Evolutionary conservation across 2,113 vertebrate genomes (phyloP).

Genomic region (Campylomormyrus numenius): DNA sequence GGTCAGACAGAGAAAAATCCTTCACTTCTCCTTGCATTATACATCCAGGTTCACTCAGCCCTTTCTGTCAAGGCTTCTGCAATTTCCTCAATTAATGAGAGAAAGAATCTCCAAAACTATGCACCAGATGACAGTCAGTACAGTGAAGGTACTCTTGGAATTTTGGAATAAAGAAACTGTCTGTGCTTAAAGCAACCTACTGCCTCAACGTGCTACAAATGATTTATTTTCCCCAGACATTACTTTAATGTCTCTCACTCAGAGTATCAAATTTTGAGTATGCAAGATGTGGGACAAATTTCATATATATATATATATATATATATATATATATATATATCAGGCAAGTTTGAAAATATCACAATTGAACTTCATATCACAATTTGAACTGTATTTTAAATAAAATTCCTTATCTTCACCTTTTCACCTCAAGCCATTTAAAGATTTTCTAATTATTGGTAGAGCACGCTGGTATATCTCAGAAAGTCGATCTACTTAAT

Average conservation of each 20-base stretch:
- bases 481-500: background rate
- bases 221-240: background rate
- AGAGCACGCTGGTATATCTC: background rate
- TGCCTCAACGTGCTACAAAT: background rate
- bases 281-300: background rate
- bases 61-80: background rate
- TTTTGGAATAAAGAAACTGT: background rate
- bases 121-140: background rate
- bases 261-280: background rate
- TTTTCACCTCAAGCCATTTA: background rate
- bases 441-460: background rate
- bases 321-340: background rate
- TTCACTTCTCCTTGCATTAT: background rate
- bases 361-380: background rate
- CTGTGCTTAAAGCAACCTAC: background rate
- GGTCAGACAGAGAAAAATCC: background rate
- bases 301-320: background rate
- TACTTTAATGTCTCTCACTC: conserved; percentile 10
- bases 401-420: background rate
- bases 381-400: background rate
- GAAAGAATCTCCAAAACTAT: background rate
- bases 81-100: conserved; percentile 3
- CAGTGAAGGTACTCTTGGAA: background rate
- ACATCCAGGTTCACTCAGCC: background rate
- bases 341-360: background rate